Base-by-base conservation (phyloP, 2,888 invertebrate species). In the Steinernema scapterisci region DNA sequence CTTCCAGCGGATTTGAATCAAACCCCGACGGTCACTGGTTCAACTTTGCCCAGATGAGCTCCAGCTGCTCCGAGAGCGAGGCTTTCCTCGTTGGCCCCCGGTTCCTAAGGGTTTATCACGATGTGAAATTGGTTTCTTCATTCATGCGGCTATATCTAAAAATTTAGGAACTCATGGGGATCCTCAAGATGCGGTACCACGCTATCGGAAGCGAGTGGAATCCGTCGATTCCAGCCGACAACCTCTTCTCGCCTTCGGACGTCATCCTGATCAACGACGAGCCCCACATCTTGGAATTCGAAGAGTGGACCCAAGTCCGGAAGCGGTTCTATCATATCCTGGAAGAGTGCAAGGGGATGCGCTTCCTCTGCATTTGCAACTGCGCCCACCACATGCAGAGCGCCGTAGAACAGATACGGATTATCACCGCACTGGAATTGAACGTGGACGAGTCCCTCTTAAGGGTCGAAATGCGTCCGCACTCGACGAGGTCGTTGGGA, bases 1-100 rank as follows among this genome's bases (percentile, higher is more conserved):
- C 63, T 27, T 63, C 31, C 1, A 63, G 63, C 38, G 63, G 63
- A 63, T 21, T 63, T 5, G 63, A 63, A n/a, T 63, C 63, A 9
- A 80, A 80, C 72, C 82, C 81, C 27, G 83, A 82, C 72, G 54
- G 76, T 9, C 80, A 80, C 72, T 82, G 83, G 82, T 71, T 80
- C 71, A 63, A 63, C 25, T 63, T 63, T 16, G 63, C 63, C 25
- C 63, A 63, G 19, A 63, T 63, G 63, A 63, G 63, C 31, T 63
- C 63, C 3, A 31, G 31, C 19, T 63, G 31, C 31, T 63, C 63
- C 16, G 63, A 63, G 16, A 63, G 63, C 25, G 63, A 54, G 19
- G 54, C 38, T 1, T 63, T 63, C 19, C 63, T 63, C 27, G 11
- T 63, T 21, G 63, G 63, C 16, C 63, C 63, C 1, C 27, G 63